These are phyloP conservation scores for Camptogramma bilineatum DNA, from an alignment of 2,888 invertebrate species.

Conservation along the genomic window DNA sequence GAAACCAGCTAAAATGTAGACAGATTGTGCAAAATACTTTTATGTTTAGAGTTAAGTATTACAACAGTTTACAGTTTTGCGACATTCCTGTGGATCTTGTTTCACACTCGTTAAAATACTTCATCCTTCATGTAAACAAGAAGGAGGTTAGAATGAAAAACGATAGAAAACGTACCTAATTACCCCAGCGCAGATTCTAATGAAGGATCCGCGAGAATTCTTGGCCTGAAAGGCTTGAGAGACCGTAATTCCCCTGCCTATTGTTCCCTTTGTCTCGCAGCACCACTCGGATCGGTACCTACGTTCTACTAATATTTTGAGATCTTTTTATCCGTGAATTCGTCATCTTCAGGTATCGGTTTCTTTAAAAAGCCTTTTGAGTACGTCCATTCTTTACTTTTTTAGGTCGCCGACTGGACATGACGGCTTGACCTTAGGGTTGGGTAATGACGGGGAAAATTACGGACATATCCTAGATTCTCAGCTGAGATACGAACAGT, in stretches of 20 bases:
- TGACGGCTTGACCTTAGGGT: constrained; percentile 39
- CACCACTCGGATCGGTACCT: constrained; percentile 52
- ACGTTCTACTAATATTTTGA: constrained; percentile 50
- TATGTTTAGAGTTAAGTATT: not conserved
- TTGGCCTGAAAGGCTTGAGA: constrained; percentile 59
- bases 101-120: not conserved
- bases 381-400: constrained; percentile 43
- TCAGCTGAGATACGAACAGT: constrained; percentile 20
- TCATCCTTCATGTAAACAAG: constrained; percentile 8
- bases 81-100: not conserved
- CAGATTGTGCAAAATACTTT: not conserved
- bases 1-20: too few species aligned
- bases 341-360: constrained; percentile 49
- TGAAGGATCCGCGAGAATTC: constrained; percentile 62
- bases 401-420: constrained; percentile 42
- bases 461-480: constrained; percentile 32
- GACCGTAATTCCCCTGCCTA: constrained; percentile 64
- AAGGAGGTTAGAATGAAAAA: constrained; percentile 19
- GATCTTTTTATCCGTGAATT: constrained; percentile 47
- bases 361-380: constrained; percentile 45
- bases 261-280: constrained; percentile 66
- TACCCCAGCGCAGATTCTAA: constrained; percentile 48
- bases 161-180: constrained; percentile 33
- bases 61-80: not conserved
- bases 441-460: constrained; percentile 39